These are phyloP conservation scores for Lordiphosa mommai DNA, from an alignment of 1,140 invertebrate genomes.

Conservation along the genomic window DNA sequence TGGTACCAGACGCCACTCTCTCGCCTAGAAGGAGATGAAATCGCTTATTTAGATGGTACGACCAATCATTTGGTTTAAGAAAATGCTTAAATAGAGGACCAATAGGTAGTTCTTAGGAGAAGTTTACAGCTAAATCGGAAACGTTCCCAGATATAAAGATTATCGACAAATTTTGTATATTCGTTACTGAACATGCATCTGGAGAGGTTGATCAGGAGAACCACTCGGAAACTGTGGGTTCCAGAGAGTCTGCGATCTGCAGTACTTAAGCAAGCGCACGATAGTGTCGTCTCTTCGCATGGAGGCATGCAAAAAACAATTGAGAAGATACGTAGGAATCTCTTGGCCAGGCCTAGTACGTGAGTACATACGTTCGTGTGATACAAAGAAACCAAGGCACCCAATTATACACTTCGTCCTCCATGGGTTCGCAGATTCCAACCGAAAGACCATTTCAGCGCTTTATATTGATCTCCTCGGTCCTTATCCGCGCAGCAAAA, in stretches of 20 bases:
- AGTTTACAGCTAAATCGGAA: neutral
- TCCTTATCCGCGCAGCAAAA: slow-evolving; percentile 14
- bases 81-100: neutral
- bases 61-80: neutral
- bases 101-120: neutral
- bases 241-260: neutral
- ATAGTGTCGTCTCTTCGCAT: slow-evolving; percentile 6
- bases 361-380: slow-evolving; percentile 12
- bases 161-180: neutral
- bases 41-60: neutral
- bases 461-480: slow-evolving; percentile 25
- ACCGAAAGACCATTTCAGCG: slow-evolving; percentile 18
- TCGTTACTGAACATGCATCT: slow-evolving; percentile 5
- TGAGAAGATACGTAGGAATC: slow-evolving; percentile 3
- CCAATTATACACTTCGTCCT: slow-evolving; percentile 12
- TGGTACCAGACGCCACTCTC: neutral
- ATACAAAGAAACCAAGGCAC: slow-evolving; percentile 23
- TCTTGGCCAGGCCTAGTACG: slow-evolving; percentile 23
- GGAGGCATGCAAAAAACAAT: slow-evolving; percentile 23
- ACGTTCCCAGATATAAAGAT: slow-evolving; percentile 6
- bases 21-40: neutral
- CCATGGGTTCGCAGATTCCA: slow-evolving; percentile 11
- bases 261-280: slow-evolving; percentile 1
- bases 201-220: neutral
- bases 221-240: slow-evolving; percentile 16